Percentiles rank a stretch among this genome's conserved stretches.
Conservation (phyloP, 2,797 vertebrate genomes). For the Diplodus puntazzo region DNA sequence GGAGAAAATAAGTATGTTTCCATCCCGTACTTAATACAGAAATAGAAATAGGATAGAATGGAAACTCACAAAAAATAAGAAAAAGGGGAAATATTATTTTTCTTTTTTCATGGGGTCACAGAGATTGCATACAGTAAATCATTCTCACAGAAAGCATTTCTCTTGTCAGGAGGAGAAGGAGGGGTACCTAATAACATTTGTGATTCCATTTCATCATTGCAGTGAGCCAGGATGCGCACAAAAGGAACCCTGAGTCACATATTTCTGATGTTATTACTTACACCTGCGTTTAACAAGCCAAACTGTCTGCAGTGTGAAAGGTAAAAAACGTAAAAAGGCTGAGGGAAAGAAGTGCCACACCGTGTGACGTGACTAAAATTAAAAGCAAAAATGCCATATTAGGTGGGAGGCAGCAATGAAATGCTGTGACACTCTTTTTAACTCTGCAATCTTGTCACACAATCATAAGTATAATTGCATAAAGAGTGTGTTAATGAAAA, state of each 20-base stretch:
- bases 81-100: not conserved
- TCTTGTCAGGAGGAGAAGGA: not conserved
- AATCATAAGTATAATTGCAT: not conserved
- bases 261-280: not conserved
- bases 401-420: slow-evolving; percentile 12
- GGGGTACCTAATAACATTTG: not conserved
- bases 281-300: slow-evolving; percentile 7
- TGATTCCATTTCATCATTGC: not conserved
- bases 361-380: not conserved
- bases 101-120: too few relatives aligned
- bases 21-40: not conserved
- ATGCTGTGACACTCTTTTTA: not conserved
- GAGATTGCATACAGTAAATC: not conserved
- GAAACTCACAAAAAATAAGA: not conserved
- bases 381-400: slow-evolving; percentile 12
- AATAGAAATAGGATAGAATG: not conserved
- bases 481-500: too few relatives aligned
- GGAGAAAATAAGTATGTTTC: not conserved
- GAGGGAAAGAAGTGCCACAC: not conserved
- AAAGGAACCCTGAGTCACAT: not conserved
- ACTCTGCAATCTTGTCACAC: slow-evolving; percentile 8
- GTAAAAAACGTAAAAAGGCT: slow-evolving; percentile 4
- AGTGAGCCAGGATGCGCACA: not conserved
- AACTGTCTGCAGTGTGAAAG: not conserved
- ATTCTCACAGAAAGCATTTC: not conserved